These are phyloP conservation scores for Cyprinodon tularosa DNA, from an alignment of 2,113 vertebrate species.

Conservation along the genomic window DNA sequence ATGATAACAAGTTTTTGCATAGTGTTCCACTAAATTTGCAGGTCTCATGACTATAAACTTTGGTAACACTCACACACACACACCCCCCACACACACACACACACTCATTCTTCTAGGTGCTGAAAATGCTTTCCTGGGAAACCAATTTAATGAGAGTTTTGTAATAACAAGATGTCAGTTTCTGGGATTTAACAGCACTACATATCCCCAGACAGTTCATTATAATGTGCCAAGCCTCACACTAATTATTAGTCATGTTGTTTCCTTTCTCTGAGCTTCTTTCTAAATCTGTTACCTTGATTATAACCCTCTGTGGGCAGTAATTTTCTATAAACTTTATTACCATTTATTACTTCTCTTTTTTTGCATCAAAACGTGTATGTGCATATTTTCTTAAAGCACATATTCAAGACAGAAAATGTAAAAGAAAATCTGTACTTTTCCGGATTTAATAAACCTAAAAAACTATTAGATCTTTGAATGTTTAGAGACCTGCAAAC, in stretches of 20 bases:
- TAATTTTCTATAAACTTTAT: not conserved
- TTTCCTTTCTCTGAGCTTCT: conserved; percentile 16
- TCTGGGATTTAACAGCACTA: not conserved
- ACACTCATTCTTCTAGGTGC: not conserved
- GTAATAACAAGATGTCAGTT: conserved; percentile 17
- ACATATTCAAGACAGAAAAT: not conserved
- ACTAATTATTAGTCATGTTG: conserved; percentile 11
- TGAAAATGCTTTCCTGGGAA: not conserved
- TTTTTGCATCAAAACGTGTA: not conserved
- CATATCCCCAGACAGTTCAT: conserved; percentile 17
- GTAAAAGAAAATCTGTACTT: not conserved
- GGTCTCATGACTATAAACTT: not conserved
- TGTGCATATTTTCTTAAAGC: not conserved
- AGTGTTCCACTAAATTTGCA: not conserved
- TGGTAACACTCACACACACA: not conserved
- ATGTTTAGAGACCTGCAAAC: not conserved
- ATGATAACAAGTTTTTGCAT: not conserved
- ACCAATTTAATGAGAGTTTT: not conserved
- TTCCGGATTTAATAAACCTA: not conserved
- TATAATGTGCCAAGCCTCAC: not conserved
- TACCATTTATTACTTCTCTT: not conserved
- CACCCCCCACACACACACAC: not conserved
- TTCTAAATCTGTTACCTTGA: conserved; percentile 10
- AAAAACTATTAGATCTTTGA: not conserved
- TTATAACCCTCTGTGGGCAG: conserved; percentile 3